Percentiles rank a stretch among this genome's conserved stretches.
Conservation (phyloP, 23 tunicate genomes). For the Pegea sp. region DNA sequence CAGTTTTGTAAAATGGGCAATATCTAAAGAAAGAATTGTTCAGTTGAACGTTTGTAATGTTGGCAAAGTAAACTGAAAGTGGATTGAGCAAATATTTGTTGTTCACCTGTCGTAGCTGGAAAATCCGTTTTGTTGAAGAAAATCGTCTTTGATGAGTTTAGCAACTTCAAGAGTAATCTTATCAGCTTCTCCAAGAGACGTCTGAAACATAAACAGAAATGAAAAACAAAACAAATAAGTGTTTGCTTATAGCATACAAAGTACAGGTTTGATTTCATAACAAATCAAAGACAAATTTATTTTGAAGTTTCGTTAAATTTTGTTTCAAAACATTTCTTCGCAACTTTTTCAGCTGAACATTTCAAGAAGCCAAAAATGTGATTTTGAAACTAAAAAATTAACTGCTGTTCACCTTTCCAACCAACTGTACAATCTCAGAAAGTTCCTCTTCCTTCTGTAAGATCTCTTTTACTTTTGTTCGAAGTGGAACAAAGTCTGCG, state of each 20-base stretch:
- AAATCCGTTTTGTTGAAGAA: constrained; percentile 83
- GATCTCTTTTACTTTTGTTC: constrained; percentile 73
- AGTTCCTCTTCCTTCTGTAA: constrained; percentile 95
- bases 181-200: constrained; percentile 88
- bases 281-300: too few relatives aligned
- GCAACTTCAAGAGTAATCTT: constrained; percentile 97
- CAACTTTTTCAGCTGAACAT: too few relatives aligned
- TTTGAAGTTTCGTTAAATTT: too few relatives aligned
- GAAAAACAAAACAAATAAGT: background rate
- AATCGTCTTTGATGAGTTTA: constrained; percentile 79
- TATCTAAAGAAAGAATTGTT: constrained; percentile 20
- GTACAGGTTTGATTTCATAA: too few relatives aligned
- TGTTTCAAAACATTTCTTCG: too few relatives aligned
- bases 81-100: too few relatives aligned
- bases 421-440: constrained; percentile 95
- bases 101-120: constrained; percentile 95
- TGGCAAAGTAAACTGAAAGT: too few relatives aligned
- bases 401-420: constrained; percentile 97
- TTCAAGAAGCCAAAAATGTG: too few relatives aligned
- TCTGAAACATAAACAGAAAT: constrained; percentile 11
- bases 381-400: too few relatives aligned
- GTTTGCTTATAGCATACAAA: background rate
- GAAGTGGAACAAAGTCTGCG: constrained; percentile 76
- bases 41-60: background rate
- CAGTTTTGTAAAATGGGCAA: constrained; percentile 98